Evolutionary conservation across 2,113 vertebrate genomes (phyloP), one percentile per base, ranked within the genome.

Genomic region (Cynocephalus volans): DNA sequence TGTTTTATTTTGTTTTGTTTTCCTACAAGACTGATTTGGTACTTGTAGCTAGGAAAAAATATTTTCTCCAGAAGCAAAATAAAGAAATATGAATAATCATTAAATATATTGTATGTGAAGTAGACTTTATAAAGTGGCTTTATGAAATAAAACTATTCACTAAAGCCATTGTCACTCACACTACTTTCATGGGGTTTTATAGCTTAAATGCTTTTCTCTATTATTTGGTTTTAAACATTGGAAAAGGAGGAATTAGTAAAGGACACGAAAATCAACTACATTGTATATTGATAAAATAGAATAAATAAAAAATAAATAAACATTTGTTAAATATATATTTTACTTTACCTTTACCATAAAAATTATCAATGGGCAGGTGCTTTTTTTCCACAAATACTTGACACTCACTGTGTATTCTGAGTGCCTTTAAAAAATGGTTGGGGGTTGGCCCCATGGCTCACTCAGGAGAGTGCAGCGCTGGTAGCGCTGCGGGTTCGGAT

Each of bases 21-120:
- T 31, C 11, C 92, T 93, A 28, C 7, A 64, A 54, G 8, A 23
- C n/a, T 48, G 1, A 50, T 41, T 89, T 82, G 87, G 62, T 36
- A 65, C n/a, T 96, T 81, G 28, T 11, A n/a, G 3, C 28, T 69
- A 60, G 41, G 14, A 96, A 84, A 82, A 84, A n/a, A 23, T 54
- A n/a, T 33, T 86, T 90, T 69, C 65, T 89, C 28, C 54, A 76
- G 62, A 89, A 82, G 50, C 60, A 83, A 67, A 91, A 75, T 8
- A 73, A 82, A 52, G 18, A 79, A 54, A 54, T 50, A 28, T 28
- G 56, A 92, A 21, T 62, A 77, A 52, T 83, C 14, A 54, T 50
- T 77, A 88, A 70, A 18, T 60, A 84, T 24, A 31, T 80, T 23
- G 2, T 26, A 11, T 48, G 2, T 31, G 26, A 62, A 86, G 6